Percentiles rank a stretch among this genome's conserved stretches.
These are phyloP conservation scores for Tichodroma muraria DNA, from an alignment of 2,113 vertebrate genomes.

Conservation along the genomic window DNA sequence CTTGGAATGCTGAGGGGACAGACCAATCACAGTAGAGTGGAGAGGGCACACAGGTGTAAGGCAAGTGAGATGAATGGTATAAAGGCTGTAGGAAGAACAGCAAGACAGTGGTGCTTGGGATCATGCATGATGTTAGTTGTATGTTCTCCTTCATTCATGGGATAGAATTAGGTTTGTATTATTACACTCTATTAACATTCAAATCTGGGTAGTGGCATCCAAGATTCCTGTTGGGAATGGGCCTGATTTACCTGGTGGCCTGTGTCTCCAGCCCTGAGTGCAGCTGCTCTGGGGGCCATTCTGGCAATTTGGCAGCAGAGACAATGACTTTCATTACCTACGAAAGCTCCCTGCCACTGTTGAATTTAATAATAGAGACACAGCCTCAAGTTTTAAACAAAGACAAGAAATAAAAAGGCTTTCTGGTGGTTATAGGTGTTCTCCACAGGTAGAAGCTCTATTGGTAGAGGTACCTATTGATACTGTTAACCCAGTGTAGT, in stretches of 20 bases:
- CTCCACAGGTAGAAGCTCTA: neutral
- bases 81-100: too few species aligned
- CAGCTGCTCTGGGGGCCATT: neutral
- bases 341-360: neutral
- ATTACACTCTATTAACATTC: neutral
- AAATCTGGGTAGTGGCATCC: neutral
- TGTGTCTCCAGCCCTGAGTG: accelerated
- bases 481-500: too few species aligned
- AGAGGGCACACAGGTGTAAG: too few species aligned
- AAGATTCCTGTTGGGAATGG: neutral
- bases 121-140: too few species aligned
- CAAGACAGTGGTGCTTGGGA: too few species aligned
- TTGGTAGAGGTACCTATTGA: neutral
- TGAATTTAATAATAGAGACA: neutral
- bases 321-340: neutral
- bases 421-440: neutral
- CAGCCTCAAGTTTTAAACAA: neutral
- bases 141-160: too few species aligned
- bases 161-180: neutral
- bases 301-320: neutral
- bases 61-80: too few species aligned
- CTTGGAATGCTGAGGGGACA: too few species aligned
- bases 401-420: neutral
- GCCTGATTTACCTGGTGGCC: neutral
- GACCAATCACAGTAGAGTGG: too few species aligned